phyloP scores from a whole-genome alignment of 2,797 vertebrate genomes.

The Falco biarmicus region DNA sequence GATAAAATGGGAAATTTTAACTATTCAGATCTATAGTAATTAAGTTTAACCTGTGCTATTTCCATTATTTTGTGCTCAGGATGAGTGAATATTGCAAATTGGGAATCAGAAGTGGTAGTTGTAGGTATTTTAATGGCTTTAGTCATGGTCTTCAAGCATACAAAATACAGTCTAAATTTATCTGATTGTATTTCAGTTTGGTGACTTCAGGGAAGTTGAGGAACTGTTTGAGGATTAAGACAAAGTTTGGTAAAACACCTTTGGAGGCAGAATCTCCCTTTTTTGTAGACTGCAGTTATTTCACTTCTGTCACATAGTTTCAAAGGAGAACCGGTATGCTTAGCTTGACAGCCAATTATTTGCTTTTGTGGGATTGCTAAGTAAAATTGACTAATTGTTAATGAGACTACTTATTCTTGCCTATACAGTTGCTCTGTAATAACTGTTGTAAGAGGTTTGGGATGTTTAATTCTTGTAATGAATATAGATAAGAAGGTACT shows the following conservation, averaged over 20 bases:
- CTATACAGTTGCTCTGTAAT: neutral
- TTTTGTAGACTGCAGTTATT: neutral
- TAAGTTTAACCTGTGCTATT: neutral
- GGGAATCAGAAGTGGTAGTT: neutral
- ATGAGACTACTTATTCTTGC: neutral
- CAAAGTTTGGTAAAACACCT: neutral
- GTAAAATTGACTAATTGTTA: neutral
- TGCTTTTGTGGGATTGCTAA: neutral
- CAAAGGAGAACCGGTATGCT: neutral
- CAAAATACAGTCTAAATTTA: neutral
- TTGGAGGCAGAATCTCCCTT: neutral
- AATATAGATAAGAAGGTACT: neutral
- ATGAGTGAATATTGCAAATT: neutral
- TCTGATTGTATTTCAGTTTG: neutral
- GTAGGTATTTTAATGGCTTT: neutral
- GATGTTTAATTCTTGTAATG: neutral
- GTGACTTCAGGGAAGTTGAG: neutral
- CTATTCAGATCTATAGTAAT: neutral
- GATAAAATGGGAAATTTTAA: neutral
- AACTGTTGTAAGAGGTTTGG: neutral
- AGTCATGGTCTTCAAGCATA: neutral
- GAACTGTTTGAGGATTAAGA: neutral
- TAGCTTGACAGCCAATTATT: neutral
- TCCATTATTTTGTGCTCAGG: neutral
- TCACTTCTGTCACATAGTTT: neutral